These are phyloP conservation scores for Notodonta dromedarius DNA, from an alignment of 2,888 invertebrate genomes.

Conservation along the genomic window DNA sequence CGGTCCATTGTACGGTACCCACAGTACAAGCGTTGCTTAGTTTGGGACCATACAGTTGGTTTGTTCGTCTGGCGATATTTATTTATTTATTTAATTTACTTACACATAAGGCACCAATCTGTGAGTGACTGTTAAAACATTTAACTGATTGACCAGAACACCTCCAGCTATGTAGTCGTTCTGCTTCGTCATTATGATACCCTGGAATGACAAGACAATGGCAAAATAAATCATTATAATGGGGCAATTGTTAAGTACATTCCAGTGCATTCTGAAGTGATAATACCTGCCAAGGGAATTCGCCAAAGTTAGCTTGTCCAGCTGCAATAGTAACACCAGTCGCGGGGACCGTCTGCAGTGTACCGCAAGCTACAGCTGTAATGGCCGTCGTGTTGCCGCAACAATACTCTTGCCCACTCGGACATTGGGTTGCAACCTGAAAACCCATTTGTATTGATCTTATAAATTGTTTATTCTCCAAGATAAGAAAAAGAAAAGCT, in stretches of 20 bases:
- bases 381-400: slow-evolving; percentile 51
- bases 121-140: slow-evolving; percentile 90
- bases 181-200: slow-evolving; percentile 81
- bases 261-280: not conserved
- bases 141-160: slow-evolving; percentile 86
- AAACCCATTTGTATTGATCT: not conserved
- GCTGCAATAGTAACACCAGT: slow-evolving; percentile 61
- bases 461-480: not conserved
- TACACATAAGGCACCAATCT: slow-evolving; percentile 85
- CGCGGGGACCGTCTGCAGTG: slow-evolving; percentile 61
- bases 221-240: not conserved
- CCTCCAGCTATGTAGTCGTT: slow-evolving; percentile 90
- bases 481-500: not conserved
- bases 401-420: slow-evolving; percentile 73
- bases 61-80: too few relatives aligned
- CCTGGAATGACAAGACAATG: slow-evolving; percentile 55
- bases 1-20: too few relatives aligned
- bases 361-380: slow-evolving; percentile 71
- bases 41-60: too few relatives aligned
- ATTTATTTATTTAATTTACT: too few relatives aligned
- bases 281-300: slow-evolving; percentile 89
- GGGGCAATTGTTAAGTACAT: not conserved
- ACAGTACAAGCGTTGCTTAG: too few relatives aligned
- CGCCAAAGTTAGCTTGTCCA: slow-evolving; percentile 87
- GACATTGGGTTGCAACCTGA: slow-evolving; percentile 54